These are phyloP conservation scores for Plusia festucae DNA, from an alignment of 2,888 invertebrate species.

Conservation along the genomic window DNA sequence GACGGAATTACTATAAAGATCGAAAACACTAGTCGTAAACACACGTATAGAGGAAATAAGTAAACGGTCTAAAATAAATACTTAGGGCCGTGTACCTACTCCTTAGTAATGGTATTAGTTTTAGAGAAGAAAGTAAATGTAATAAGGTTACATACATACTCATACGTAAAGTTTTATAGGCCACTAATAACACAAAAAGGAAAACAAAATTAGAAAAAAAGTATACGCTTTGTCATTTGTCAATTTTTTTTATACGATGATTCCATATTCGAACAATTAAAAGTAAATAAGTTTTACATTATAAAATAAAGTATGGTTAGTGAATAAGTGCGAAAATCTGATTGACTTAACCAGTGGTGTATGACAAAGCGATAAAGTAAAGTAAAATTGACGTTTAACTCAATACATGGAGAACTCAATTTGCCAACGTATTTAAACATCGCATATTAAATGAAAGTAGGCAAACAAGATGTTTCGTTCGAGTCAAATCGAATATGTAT, in stretches of 20 bases:
- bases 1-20: slow-evolving; percentile 75
- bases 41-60: slow-evolving; percentile 50
- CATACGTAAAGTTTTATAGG: neutral
- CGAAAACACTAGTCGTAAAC: slow-evolving; percentile 72
- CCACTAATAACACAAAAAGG: neutral
- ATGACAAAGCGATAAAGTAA: slow-evolving; percentile 2
- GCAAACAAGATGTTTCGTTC: slow-evolving; percentile 12
- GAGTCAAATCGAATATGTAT: slow-evolving; percentile 30
- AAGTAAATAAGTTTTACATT: neutral
- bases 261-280: neutral
- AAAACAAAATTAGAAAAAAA: neutral
- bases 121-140: slow-evolving; percentile 20
- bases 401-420: slow-evolving; percentile 2
- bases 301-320: neutral
- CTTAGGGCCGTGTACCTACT: slow-evolving; percentile 8
- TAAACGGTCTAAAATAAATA: slow-evolving; percentile 34
- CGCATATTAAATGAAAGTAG: slow-evolving; percentile 17
- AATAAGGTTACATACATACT: slow-evolving; percentile 13
- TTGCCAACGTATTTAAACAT: slow-evolving; percentile 1
- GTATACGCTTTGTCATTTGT: neutral
- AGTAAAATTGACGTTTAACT: neutral
- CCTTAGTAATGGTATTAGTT: slow-evolving; percentile 13
- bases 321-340: no score
- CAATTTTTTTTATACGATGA: neutral
- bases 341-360: slow-evolving; percentile 1